Conservation (phyloP, 1,140 invertebrate genomes). For the Drosophila kikkawai region DNA sequence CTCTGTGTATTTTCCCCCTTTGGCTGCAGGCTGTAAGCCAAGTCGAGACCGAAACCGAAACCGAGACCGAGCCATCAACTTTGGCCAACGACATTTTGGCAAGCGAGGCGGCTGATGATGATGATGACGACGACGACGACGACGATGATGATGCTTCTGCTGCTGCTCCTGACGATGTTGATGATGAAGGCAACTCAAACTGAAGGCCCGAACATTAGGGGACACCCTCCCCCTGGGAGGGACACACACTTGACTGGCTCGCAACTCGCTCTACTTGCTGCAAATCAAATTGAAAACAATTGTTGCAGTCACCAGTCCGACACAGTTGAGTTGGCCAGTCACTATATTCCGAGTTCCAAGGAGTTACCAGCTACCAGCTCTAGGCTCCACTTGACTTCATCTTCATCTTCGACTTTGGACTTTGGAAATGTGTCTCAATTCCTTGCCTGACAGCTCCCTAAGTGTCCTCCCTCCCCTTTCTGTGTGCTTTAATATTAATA, state of each 20-base stretch:
- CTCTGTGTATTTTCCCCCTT: conserved; percentile 27
- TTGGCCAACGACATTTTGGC: conserved; percentile 69
- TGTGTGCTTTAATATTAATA: neutral
- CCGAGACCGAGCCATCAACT: conserved; percentile 54
- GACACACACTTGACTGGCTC: conserved; percentile 41
- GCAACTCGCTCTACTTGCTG: conserved; percentile 61
- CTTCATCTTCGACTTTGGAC: conserved; percentile 10
- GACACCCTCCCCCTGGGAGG: conserved; percentile 9
- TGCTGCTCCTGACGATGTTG: conserved; percentile 30
- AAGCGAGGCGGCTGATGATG: conserved; percentile 43
- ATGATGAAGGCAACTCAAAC: conserved; percentile 43
- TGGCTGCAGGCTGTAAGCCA: conserved; percentile 46
- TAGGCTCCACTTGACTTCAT: conserved; percentile 18
- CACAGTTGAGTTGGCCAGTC: conserved; percentile 69
- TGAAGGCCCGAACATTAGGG: conserved; percentile 41
- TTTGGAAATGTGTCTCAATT: conserved; percentile 36
- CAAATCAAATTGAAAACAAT: conserved; percentile 82
- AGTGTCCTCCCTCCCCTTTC: neutral
- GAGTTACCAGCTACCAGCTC: neutral
- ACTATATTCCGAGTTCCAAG: conserved; percentile 15
- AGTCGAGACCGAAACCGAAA: conserved; percentile 34
- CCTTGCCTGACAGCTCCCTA: conserved; percentile 16
- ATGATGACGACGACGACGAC: conserved; percentile 12
- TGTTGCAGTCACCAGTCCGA: conserved; percentile 57
- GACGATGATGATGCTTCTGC: conserved; percentile 8